These are phyloP conservation scores for Rhogogaster chlorosoma DNA, from an alignment of 2,888 invertebrate species.

Conservation along the genomic window DNA sequence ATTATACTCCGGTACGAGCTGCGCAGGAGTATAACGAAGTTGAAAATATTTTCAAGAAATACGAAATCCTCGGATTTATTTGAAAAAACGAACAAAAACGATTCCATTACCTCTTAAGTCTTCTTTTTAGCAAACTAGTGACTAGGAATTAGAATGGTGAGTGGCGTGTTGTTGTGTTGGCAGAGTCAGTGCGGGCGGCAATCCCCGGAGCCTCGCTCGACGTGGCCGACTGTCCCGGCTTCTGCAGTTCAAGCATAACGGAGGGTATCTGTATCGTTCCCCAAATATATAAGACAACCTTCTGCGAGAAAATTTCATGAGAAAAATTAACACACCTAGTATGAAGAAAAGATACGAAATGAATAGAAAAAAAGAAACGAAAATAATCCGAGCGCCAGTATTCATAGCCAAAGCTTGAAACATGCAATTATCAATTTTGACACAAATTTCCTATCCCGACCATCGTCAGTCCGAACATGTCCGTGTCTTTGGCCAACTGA, in stretches of 20 bases:
- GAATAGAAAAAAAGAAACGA: neutral
- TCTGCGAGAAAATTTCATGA: constrained; percentile 53
- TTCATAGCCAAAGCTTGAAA: constrained; percentile 34
- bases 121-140: constrained; percentile 55
- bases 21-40: too few relatives aligned
- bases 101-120: constrained; percentile 72
- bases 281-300: constrained; percentile 59
- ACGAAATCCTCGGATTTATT: too few relatives aligned
- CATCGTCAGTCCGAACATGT: neutral
- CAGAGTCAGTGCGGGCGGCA: constrained; percentile 84
- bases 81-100: neutral
- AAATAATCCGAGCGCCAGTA: constrained; percentile 26
- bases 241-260: constrained; percentile 93
- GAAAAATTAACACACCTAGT: neutral
- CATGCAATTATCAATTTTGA: neutral
- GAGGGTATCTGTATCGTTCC: constrained; percentile 88
- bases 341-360: neutral
- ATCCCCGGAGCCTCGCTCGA: constrained; percentile 89
- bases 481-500: neutral
- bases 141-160: constrained; percentile 76
- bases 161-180: constrained; percentile 77
- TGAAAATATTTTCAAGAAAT: too few relatives aligned
- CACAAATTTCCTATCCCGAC: neutral
- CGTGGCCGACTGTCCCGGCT: constrained; percentile 94
- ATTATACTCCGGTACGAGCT: too few relatives aligned